Evolutionary conservation across 2,888 invertebrate species (phyloP), one percentile per base, ranked within the genome.

Genomic region (Lasioglossum pauxillum): DNA sequence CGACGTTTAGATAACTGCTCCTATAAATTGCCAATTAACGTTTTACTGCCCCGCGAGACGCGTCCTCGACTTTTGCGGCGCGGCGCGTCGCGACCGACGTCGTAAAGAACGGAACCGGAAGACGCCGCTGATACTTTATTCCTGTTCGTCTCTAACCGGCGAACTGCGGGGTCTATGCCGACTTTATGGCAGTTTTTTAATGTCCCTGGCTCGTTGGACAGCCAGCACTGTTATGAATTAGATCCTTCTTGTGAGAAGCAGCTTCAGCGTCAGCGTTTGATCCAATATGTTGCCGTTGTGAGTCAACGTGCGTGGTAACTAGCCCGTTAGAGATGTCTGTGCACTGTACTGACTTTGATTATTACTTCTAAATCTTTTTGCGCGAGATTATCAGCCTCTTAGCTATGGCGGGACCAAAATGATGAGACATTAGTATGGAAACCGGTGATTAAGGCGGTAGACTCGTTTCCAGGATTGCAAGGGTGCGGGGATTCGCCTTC

Each of bases 21-120:
- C 69, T 72, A 81, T 84, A 88, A 91, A 91, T 86, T 88, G 87
- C 82, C 91, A 92, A 92, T 92, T 92, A 90, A 78, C 82, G 71
- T 85, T 89, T 88, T 88, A 88, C 75, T 82, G 60, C 71, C 80
- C 53, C 80, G 67, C 75, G 60, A 57, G 78, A 80, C 80, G 72
- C 83, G 75, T 84, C 64, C 72, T 72, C 78, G 77, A 76, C 80
- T 82, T 38, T 64, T 64, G 31, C n/a, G 31, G n/a, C 44, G 41
- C 44, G 44, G 14, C 31, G 44, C 31, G 49, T 69, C 73, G 74
- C 73, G 23, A 53, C 49, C 75, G 84, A 79, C 80, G 71, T 88
- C 89, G 75, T 87, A 89, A 86, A 90, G 83, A 74, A 77, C 81
- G 71, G 60, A 81, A 74, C 23, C 41, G 38, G 60, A 31, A 46